A percentile compares a stretch with the other conserved stretches of the same genome.
Conservation (phyloP, 2,888 invertebrate genomes). For the Aquatica leii region DNA sequence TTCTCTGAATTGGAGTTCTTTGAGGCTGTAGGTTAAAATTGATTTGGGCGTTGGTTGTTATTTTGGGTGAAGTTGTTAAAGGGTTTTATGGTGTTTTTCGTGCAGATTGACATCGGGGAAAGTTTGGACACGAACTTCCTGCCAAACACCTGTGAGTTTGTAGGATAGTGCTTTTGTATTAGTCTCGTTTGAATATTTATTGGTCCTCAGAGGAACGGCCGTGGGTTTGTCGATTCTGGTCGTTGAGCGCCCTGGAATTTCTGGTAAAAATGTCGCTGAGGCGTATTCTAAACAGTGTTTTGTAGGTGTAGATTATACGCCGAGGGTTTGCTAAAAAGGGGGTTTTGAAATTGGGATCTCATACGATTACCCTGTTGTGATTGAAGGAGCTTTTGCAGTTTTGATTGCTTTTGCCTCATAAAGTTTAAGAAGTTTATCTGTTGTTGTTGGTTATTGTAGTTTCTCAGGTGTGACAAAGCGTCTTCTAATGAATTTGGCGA, state of each 20-base stretch:
- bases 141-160: conserved; percentile 9
- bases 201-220: conserved; percentile 2
- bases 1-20: background rate
- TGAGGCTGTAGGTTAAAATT: background rate
- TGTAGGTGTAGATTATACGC: no score
- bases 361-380: no score
- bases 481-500: background rate
- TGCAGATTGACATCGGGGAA: background rate
- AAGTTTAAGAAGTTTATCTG: no score
- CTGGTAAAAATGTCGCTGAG: no score
- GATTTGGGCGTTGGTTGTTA: no score
- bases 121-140: background rate
- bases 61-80: background rate
- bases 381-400: background rate
- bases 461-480: background rate
- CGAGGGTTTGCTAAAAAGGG: no score
- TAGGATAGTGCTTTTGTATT: background rate
- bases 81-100: conserved; percentile 8
- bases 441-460: conserved; percentile 1
- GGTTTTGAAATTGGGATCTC: no score
- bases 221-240: background rate
- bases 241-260: background rate
- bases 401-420: conserved; percentile 15
- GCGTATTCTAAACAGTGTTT: no score
- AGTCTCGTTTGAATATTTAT: conserved; percentile 15